Evolutionary conservation across 2,113 vertebrate species (phyloP).

Genomic region (Quiscalus mexicanus): DNA sequence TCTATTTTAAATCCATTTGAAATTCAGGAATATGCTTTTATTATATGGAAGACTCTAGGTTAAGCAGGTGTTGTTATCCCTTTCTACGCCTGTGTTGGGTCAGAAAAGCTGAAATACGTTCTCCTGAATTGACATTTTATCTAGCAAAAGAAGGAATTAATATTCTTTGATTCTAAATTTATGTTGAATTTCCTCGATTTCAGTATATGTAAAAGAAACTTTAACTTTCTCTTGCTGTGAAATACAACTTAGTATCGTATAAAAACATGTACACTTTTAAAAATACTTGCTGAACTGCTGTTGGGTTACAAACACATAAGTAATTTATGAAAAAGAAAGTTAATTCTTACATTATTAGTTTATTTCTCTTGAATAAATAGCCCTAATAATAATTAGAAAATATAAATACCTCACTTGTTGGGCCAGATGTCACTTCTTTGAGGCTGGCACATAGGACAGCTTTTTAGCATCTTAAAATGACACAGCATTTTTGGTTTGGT

Average conservation of each 20-base stretch:
- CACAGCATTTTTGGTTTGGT: fast-evolving
- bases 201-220: neutral
- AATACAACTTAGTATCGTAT: neutral
- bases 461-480: neutral
- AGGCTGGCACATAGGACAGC: neutral
- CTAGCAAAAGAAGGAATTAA: neutral
- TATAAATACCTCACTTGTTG: neutral
- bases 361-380: neutral
- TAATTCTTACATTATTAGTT: neutral
- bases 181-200: neutral
- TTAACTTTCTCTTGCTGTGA: neutral
- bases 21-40: neutral
- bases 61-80: neutral
- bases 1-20: neutral
- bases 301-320: neutral
- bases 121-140: neutral
- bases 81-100: neutral
- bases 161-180: neutral
- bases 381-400: neutral
- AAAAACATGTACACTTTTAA: fast-evolving
- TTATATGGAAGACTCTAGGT: neutral
- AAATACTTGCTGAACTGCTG: neutral
- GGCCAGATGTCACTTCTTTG: neutral
- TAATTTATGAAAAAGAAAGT: neutral
- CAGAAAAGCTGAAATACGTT: neutral